Base-by-base conservation (phyloP, 1,140 invertebrate genomes). In the Aphelinus certus region DNA sequence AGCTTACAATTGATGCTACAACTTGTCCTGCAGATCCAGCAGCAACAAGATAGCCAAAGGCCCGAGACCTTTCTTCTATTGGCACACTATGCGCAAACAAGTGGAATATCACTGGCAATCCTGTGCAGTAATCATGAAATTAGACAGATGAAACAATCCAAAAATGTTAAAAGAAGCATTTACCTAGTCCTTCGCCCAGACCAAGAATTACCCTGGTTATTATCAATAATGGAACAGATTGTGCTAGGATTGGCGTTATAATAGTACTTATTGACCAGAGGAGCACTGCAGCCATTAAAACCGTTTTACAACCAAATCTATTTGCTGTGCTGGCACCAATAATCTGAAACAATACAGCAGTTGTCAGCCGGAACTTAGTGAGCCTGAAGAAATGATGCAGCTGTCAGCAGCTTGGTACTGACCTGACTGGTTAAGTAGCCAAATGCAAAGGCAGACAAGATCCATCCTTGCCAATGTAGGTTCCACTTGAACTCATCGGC, bases 341-440 rank as follows among this genome's bases (percentile, higher is more conserved):
- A 57, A 94, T 89, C 91, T 92, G 78, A 71, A 74, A 60, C 26
- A 26, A 26, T 26, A 26, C 26, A 26, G 26, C 26, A 26, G 26
- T 26, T 26, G 26, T 26, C 26, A 26, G 26, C 26, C 26, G 26
- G 26, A 26, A 26, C 26, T 26, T 26, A 26, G 26, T 26, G 26
- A 26, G 26, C 26, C 26, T 26, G 26, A 26, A 26, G 26, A 26
- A 26, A 26, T 26, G 26, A 26, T 26, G 26, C 26, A 26, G 26
- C 26, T 26, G 10, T 47, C 45, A 77, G 63, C 63, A 71, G 26
- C 26, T 26, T 26, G 51, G 4, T 75, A 65, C 46, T 81, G 84
- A 93, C 92, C 88, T 94, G 93, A 89, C 93, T 94, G 78, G 92
- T 93, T 80, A 95, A 93, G 82, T 94, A 95, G 57, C 94, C 94